Evolutionary conservation across 2,888 invertebrate species (phyloP), one percentile per base, ranked within the genome.

Genomic region (Drosophila setosimentum): DNA sequence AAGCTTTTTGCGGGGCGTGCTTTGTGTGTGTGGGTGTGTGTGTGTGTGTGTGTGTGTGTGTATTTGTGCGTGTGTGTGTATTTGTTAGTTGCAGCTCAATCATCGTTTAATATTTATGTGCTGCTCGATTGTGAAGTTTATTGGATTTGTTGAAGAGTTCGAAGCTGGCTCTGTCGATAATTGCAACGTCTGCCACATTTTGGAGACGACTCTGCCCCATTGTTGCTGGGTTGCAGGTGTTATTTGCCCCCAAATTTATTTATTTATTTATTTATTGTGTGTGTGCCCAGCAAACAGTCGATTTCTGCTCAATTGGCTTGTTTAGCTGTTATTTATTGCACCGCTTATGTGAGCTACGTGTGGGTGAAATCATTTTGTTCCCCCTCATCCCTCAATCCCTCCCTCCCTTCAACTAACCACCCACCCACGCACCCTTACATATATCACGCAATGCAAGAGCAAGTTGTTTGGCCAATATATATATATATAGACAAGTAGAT

Each of bases 31-130:
- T 29, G 37, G 35, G 8, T 35, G 16, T 3, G 16, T 1, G 33
- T 24, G 51, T 24, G 16, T 24, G 37, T 30, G 64, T 42, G 42
- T 58, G 53, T 33, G 29, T 30, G 30, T 40, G 60, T n/a, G 45
- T 33, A 33, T 29, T 40, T 45, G 62, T 73, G 29, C 27, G 60
- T 11, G 40, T 48, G 32, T 29, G 45, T 49, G 59, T 72, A 68
- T 68, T 61, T 60, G 59, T 57, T 74, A 68, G 70, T 70, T 88
- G 87, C 82, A 88, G 84, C 89, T 91, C 91, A 91, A 90, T 91
- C 91, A 90, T 88, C 90, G 84, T 84, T 86, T 91, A 80, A 91
- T 90, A 82, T 90, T 91, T 90, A 91, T 90, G 88, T 83, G 82
- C 68, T 82, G 78, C 68, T 87, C 86, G 81, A 90, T 91, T 90